phyloP scores from a whole-genome alignment of 2,888 invertebrate species.

The Leptinotarsa peninsularis region DNA sequence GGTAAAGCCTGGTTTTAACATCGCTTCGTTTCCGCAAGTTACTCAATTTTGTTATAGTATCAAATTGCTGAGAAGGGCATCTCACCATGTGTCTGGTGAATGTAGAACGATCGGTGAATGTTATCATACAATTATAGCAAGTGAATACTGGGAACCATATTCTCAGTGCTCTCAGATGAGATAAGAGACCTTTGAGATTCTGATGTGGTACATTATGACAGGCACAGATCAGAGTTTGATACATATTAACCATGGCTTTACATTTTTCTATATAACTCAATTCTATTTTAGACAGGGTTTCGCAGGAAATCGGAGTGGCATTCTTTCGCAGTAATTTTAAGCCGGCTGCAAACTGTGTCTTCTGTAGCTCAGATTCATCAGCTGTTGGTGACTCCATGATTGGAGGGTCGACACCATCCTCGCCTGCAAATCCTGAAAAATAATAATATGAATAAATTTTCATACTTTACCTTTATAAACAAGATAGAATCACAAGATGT shows the following conservation, averaged over 20 bases:
- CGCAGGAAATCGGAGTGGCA: constrained; percentile 53
- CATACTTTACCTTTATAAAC: too few species aligned
- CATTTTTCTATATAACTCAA: constrained; percentile 61
- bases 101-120: constrained; percentile 66
- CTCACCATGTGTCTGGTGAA: constrained; percentile 58
- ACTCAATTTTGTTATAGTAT: constrained; percentile 57
- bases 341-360: constrained; percentile 63
- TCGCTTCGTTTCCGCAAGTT: constrained; percentile 59
- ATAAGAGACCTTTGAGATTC: constrained; percentile 58
- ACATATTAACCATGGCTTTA: constrained; percentile 61
- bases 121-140: constrained; percentile 73
- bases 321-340: constrained; percentile 59
- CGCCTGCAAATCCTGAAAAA: constrained; percentile 1
- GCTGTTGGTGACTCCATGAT: not conserved
- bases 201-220: constrained; percentile 61
- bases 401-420: not conserved
- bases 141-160: constrained; percentile 72
- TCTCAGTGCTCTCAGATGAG: constrained; percentile 60
- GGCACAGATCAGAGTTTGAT: constrained; percentile 58
- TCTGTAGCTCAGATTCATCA: constrained; percentile 54
- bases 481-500: not conserved
- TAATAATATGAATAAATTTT: not conserved
- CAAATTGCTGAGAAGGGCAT: constrained; percentile 56
- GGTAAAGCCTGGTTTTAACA: constrained; percentile 61
- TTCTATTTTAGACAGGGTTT: constrained; percentile 60